These are phyloP conservation scores for Connochaetes taurinus DNA, from an alignment of 2,113 vertebrate species.

Conservation along the genomic window DNA sequence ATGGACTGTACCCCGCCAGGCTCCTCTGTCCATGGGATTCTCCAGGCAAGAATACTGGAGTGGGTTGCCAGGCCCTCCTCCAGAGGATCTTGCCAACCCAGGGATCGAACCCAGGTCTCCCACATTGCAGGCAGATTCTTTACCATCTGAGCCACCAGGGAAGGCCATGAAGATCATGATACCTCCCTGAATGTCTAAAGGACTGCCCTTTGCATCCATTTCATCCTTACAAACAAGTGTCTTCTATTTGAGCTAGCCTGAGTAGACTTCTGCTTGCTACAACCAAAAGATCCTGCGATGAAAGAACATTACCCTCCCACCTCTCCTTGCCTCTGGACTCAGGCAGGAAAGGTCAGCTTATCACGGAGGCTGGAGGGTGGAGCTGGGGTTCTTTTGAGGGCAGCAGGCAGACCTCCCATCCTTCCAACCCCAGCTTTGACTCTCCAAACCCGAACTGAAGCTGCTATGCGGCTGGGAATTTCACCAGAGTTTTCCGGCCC, in stretches of 20 bases:
- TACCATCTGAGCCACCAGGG: neutral
- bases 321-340: neutral
- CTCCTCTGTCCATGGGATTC: neutral
- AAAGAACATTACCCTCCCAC: neutral
- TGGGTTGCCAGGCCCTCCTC: neutral
- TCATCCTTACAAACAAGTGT: neutral
- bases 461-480: neutral
- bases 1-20: neutral
- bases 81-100: neutral
- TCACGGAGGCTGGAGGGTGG: neutral
- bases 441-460: neutral
- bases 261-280: neutral
- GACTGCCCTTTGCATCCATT: neutral
- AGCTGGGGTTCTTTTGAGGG: neutral
- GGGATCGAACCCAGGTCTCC: neutral
- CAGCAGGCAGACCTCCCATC: neutral
- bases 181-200: neutral
- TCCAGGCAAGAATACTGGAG: neutral
- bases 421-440: neutral
- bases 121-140: neutral
- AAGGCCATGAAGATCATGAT: neutral
- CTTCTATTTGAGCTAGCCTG: neutral
- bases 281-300: neutral
- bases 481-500: conserved; percentile 6
- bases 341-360: neutral